Evolutionary conservation across 2,888 invertebrate species (phyloP).

Genomic region (Latrodectus elegans): DNA sequence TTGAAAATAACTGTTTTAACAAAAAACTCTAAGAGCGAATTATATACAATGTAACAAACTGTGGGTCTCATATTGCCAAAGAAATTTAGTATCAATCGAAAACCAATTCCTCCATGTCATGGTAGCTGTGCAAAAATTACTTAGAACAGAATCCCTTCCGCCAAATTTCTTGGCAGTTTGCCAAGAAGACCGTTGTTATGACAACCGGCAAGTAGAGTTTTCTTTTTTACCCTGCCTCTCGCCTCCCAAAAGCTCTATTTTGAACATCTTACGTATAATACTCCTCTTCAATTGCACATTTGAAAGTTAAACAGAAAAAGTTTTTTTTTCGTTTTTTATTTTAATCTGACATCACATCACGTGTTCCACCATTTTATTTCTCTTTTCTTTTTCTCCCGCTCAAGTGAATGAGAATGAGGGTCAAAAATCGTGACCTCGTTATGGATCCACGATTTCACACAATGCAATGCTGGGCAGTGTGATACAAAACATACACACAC

Average conservation of each 20-base stretch:
- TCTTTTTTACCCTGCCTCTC: constrained; percentile 12
- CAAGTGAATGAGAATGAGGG: constrained; percentile 14
- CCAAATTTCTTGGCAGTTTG: constrained; percentile 38
- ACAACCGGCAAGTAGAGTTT: constrained; percentile 40
- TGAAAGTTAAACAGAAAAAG: constrained; percentile 3
- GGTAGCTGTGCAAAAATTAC: constrained; percentile 35
- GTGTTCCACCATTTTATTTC: constrained; percentile 43
- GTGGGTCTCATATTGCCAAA: constrained; percentile 1
- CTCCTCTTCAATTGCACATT: background rate
- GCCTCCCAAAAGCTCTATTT: constrained; percentile 27
- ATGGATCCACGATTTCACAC: constrained; percentile 33
- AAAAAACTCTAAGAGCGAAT: no score
- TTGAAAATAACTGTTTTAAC: no score
- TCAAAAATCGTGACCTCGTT: constrained; percentile 38
- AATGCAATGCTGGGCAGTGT: constrained; percentile 27
- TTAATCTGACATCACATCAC: constrained; percentile 28
- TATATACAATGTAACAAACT: constrained; percentile 38
- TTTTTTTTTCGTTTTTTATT: background rate
- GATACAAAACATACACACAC: background rate
- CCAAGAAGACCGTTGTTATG: constrained; percentile 61
- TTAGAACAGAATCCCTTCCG: constrained; percentile 19
- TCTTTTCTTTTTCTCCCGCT: background rate
- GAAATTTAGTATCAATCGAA: constrained; percentile 17
- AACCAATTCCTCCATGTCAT: constrained; percentile 23
- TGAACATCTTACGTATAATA: constrained; percentile 33